Evolutionary conservation across 1,140 invertebrate genomes (phyloP).

Genomic region (Parapsyche elsis): DNA sequence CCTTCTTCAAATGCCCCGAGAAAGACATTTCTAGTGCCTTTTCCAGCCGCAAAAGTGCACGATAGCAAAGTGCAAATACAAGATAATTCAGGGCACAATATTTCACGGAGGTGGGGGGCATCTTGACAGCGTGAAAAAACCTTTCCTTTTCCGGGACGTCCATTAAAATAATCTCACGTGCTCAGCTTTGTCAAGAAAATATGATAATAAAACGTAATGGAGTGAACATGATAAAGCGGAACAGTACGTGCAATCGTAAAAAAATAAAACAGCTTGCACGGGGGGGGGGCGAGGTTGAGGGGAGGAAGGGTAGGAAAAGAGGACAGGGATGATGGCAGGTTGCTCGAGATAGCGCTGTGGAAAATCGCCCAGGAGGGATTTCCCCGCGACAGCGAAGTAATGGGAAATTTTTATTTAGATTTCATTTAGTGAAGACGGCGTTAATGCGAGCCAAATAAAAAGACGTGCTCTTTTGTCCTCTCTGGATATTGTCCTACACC

Average conservation of each 20-base stretch:
- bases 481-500: constrained; percentile 2
- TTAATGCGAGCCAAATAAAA: constrained; percentile 46
- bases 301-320: neutral
- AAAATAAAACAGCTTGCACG: constrained; percentile 56
- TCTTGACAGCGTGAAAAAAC: constrained; percentile 47
- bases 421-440: constrained; percentile 47
- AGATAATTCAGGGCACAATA: constrained; percentile 48
- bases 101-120: constrained; percentile 41
- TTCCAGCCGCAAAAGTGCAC: neutral
- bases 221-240: constrained; percentile 56
- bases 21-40: neutral
- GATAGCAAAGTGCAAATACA: constrained; percentile 46
- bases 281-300: constrained; percentile 28
- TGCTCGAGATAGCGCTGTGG: constrained; percentile 45
- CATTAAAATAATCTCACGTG: constrained; percentile 57
- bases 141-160: constrained; percentile 46
- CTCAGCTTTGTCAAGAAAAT: constrained; percentile 57
- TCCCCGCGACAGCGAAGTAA: constrained; percentile 39
- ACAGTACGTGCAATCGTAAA: constrained; percentile 56
- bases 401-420: constrained; percentile 55
- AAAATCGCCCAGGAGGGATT: constrained; percentile 42
- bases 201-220: constrained; percentile 57
- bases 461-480: constrained; percentile 13
- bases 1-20: too few species aligned
- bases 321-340: constrained; percentile 25